Evolutionary conservation across 2,797 vertebrate species (phyloP).

Genomic region (Aratinga solstitialis): DNA sequence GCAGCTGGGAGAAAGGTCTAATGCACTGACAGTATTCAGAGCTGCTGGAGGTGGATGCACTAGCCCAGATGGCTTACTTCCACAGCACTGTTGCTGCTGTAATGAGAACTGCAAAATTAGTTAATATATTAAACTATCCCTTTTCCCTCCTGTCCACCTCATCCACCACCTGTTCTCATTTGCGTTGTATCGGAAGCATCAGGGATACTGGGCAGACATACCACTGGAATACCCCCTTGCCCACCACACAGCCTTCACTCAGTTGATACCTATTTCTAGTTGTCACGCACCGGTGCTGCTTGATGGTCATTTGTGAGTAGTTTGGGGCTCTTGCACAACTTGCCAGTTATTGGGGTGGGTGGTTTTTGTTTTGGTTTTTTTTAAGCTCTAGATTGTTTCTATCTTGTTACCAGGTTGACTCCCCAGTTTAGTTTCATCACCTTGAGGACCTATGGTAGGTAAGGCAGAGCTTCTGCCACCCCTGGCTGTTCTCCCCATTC

Average conservation of each 20-base stretch:
- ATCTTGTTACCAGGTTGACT: conserved; percentile 5
- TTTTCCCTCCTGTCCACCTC: neutral
- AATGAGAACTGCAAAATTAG: conserved; percentile 44
- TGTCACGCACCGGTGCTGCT: conserved; percentile 36
- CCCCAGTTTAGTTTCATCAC: neutral
- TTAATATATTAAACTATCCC: conserved; percentile 20
- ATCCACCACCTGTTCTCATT: neutral
- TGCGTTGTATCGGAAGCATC: neutral
- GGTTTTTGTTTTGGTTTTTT: neutral
- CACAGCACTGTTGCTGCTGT: conserved; percentile 56
- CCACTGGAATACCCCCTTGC: conserved; percentile 33
- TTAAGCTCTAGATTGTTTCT: conserved; percentile 16
- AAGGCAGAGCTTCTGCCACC: neutral
- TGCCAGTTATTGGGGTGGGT: conserved; percentile 9
- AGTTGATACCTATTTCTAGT: neutral
- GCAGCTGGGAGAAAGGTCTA: neutral
- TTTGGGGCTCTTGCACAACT: conserved; percentile 49
- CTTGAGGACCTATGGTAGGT: neutral
- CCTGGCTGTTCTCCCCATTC: conserved; percentile 15
- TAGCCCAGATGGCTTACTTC: conserved; percentile 51
- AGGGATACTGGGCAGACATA: conserved; percentile 53
- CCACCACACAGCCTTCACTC: neutral
- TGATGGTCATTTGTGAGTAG: conserved; percentile 43
- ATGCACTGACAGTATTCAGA: conserved; percentile 57
- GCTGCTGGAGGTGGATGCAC: conserved; percentile 60